Percentiles rank a stretch among this genome's conserved stretches.
Conservation (phyloP, 2,888 invertebrate genomes). For the Dryobotodes eremita region DNA sequence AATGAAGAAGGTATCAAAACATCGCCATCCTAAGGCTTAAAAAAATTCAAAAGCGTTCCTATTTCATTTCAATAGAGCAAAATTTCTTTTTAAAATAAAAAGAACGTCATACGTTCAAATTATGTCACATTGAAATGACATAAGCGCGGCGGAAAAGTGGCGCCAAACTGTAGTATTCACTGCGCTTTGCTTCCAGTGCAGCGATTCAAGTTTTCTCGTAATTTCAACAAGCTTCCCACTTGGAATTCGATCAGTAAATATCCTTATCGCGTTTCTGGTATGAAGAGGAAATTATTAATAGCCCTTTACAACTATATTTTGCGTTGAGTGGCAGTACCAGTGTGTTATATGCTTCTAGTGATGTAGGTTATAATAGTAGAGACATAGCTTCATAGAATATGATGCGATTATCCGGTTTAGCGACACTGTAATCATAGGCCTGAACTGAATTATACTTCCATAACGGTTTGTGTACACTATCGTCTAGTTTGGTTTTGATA, state of each 20-base stretch:
- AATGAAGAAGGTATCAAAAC: not conserved
- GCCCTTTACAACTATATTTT: constrained; percentile 72
- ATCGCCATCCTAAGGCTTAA: not conserved
- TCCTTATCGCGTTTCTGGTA: constrained; percentile 70
- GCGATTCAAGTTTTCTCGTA: constrained; percentile 62
- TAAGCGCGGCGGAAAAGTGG: constrained; percentile 46
- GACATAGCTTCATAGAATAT: constrained; percentile 73
- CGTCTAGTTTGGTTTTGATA: constrained; percentile 45
- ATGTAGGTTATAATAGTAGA: constrained; percentile 73
- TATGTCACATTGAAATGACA: constrained; percentile 57
- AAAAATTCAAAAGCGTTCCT: not conserved
- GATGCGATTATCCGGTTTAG: constrained; percentile 74
- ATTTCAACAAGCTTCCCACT: constrained; percentile 58
- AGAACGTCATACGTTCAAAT: constrained; percentile 45
- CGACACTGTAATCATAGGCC: constrained; percentile 63
- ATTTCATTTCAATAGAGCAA: constrained; percentile 25
- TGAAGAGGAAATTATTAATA: constrained; percentile 72
- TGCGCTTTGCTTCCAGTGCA: constrained; percentile 36
- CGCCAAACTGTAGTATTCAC: constrained; percentile 56
- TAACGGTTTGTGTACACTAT: constrained; percentile 45
- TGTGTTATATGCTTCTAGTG: constrained; percentile 65
- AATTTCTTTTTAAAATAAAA: constrained; percentile 45
- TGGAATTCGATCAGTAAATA: constrained; percentile 73
- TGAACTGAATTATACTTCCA: constrained; percentile 63
- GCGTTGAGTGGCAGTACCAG: constrained; percentile 69